These are phyloP conservation scores for Poecilia latipinna DNA, from an alignment of 2,113 vertebrate species.

Conservation along the genomic window DNA sequence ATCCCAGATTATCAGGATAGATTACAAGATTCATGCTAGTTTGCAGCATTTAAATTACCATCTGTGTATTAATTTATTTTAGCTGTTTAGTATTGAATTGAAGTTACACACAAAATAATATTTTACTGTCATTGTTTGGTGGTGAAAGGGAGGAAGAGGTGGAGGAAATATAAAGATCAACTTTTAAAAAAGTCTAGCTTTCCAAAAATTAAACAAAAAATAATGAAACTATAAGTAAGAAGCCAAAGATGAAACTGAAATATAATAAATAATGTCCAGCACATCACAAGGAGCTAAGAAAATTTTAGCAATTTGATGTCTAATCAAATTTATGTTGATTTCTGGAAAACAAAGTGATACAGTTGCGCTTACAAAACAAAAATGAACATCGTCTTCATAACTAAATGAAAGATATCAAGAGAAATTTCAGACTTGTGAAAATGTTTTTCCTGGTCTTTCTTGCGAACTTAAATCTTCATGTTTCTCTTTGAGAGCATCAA, in stretches of 20 bases:
- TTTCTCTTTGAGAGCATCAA: neutral
- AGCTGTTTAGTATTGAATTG: neutral
- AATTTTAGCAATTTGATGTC: neutral
- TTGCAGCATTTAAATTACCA: neutral
- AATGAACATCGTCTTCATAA: neutral
- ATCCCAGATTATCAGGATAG: conserved; percentile 28
- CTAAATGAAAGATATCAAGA: neutral
- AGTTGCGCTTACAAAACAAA: neutral
- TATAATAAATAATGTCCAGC: neutral
- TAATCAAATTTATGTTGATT: neutral
- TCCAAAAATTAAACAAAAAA: too few species aligned
- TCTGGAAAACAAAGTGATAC: neutral
- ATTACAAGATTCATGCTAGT: conserved; percentile 1
- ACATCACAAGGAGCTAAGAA: neutral
- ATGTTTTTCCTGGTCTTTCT: too few species aligned
- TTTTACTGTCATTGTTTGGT: neutral
- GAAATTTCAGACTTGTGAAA: neutral
- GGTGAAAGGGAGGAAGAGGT: neutral
- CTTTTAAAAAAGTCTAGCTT: too few species aligned
- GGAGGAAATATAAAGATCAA: neutral
- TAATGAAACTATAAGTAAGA: neutral
- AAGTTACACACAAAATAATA: neutral
- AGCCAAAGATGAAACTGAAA: neutral
- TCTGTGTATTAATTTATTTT: neutral
- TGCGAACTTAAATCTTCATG: neutral